Conservation (phyloP, 2,797 vertebrate genomes). For the Lindbergichthys nudifrons region DNA sequence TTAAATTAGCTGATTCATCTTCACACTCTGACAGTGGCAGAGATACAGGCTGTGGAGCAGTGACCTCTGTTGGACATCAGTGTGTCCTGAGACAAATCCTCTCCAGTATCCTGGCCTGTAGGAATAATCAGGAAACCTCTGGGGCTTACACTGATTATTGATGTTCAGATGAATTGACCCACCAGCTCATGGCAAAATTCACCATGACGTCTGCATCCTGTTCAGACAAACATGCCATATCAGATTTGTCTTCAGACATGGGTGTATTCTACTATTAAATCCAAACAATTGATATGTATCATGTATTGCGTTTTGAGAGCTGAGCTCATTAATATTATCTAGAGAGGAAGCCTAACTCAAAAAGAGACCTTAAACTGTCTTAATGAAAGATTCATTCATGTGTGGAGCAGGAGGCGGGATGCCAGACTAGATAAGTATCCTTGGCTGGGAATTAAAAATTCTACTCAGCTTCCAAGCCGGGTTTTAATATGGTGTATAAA, state of each 20-base stretch:
- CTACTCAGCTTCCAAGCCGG: constrained; percentile 59
- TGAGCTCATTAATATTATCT: constrained; percentile 80
- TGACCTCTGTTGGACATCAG: constrained; percentile 54
- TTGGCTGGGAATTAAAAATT: constrained; percentile 70
- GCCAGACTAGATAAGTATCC: constrained; percentile 71
- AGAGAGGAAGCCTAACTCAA: constrained; percentile 70
- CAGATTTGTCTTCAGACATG: constrained; percentile 68
- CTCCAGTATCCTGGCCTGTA: constrained; percentile 38
- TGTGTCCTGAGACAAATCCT: constrained; percentile 51
- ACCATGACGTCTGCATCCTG: constrained; percentile 57
- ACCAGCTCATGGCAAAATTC: constrained; percentile 54
- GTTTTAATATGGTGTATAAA: constrained; percentile 72
- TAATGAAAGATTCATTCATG: constrained; percentile 80
- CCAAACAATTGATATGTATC: constrained; percentile 70
- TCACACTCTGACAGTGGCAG: constrained; percentile 46
- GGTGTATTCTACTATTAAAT: constrained; percentile 62
- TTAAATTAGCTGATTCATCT: constrained; percentile 73
- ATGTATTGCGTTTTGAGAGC: constrained; percentile 62
- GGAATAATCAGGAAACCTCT: constrained; percentile 56
- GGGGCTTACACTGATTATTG: constrained; percentile 56
- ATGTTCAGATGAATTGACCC: constrained; percentile 63
- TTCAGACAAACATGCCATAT: constrained; percentile 65
- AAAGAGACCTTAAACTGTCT: constrained; percentile 74
- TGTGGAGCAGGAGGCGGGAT: constrained; percentile 73
- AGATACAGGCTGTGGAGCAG: constrained; percentile 47